Evolutionary conservation across 2,888 invertebrate genomes (phyloP).

Genomic region (Oxystoma pomonae): DNA sequence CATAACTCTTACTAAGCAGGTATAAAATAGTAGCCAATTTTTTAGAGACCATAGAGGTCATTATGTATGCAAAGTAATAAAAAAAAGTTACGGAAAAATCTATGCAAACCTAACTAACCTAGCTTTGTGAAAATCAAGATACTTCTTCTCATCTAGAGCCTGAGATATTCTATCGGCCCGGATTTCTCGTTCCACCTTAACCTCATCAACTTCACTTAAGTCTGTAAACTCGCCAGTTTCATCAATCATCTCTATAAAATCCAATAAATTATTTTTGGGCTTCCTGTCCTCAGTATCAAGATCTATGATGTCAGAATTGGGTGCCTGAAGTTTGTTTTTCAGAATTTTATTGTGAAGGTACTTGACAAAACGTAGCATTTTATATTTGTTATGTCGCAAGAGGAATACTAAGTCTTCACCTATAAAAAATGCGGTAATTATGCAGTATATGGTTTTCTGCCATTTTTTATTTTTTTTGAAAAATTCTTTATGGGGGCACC

Average conservation of each 20-base stretch:
- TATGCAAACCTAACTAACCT: no score
- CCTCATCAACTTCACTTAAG: constrained; percentile 52
- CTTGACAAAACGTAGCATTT: constrained; percentile 67
- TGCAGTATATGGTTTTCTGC: no score
- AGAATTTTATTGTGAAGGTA: constrained; percentile 61
- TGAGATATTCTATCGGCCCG: constrained; percentile 60
- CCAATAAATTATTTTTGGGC: constrained; percentile 47
- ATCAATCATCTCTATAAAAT: constrained; percentile 54
- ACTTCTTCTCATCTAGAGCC: constrained; percentile 56
- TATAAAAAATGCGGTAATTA: not conserved
- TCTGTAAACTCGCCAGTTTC: constrained; percentile 55
- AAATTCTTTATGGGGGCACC: no score
- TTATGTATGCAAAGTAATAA: no score
- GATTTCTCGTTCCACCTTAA: constrained; percentile 57
- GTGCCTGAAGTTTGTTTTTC: constrained; percentile 44
- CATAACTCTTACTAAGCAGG: no score
- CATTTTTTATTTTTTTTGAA: no score
- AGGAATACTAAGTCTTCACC: constrained; percentile 65
- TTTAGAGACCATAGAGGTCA: no score
- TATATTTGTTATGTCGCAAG: constrained; percentile 75
- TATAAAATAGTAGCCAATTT: no score
- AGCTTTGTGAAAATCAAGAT: constrained; percentile 76
- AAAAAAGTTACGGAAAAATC: no score
- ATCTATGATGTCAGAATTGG: constrained; percentile 40
- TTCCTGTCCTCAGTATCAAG: constrained; percentile 51